A percentile compares a stretch with the other conserved stretches of the same genome.
phyloP scores from a whole-genome alignment of 1,140 invertebrate genomes.

The Meteorus sp. region DNA sequence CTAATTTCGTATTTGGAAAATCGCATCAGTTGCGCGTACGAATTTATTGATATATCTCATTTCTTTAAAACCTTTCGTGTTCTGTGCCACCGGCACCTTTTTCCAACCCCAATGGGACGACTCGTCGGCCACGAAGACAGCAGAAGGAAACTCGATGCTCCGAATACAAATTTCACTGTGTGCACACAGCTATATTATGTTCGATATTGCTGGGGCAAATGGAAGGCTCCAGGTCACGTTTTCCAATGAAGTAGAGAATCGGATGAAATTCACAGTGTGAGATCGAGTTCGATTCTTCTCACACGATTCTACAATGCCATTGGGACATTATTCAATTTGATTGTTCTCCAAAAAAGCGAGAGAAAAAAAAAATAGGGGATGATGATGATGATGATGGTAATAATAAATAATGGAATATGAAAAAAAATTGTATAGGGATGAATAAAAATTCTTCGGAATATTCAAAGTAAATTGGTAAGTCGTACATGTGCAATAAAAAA shows the following conservation, averaged over 20 bases:
- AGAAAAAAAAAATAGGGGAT: background rate
- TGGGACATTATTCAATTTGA: too few species aligned
- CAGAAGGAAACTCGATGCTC: background rate
- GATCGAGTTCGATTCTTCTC: background rate
- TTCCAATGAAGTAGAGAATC: conserved; percentile 6
- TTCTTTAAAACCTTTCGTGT: conserved; percentile 1
- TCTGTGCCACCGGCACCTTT: background rate
- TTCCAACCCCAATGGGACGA: background rate
- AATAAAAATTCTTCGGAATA: too few species aligned
- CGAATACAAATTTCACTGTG: conserved; percentile 27
- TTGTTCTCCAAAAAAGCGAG: too few species aligned
- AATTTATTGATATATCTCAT: background rate
- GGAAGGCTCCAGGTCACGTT: conserved; percentile 18
- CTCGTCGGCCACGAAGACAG: too few species aligned
- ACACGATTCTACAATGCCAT: too few species aligned
- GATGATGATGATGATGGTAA: background rate
- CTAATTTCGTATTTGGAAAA: conserved; percentile 8
- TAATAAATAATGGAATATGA: too few species aligned
- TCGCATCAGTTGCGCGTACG: too few species aligned
- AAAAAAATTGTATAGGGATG: too few species aligned
- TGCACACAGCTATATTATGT: conserved; percentile 6
- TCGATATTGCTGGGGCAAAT: conserved; percentile 4
- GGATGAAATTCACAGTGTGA: background rate
- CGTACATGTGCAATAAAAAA: too few species aligned
- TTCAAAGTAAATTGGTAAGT: too few species aligned